Conservation (phyloP, 2,888 invertebrate species). For the Geophilus truncorum region DNA sequence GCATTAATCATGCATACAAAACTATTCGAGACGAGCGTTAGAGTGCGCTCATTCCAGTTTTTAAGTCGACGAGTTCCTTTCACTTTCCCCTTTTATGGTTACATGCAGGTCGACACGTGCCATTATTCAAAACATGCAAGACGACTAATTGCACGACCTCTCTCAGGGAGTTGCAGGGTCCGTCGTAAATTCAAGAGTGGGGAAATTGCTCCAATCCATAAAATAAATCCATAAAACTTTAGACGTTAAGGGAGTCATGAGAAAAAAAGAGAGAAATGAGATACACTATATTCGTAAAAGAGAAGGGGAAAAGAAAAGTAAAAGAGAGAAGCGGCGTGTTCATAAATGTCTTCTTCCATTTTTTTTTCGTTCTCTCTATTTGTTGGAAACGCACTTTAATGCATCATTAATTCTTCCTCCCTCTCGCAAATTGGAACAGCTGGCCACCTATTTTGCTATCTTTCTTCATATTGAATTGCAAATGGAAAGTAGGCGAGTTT, state of each 20-base stretch:
- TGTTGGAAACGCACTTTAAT: constrained; percentile 14
- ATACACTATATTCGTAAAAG: background rate
- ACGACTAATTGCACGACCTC: constrained; percentile 18
- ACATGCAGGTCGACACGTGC: constrained; percentile 11
- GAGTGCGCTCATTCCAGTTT: constrained; percentile 3
- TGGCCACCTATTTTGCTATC: constrained; percentile 22
- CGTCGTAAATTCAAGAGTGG: constrained; percentile 12
- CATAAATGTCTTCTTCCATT: background rate
- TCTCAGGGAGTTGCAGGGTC: constrained; percentile 24
- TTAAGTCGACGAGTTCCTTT: constrained; percentile 4
- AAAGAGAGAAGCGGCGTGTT: background rate
- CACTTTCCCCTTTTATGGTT: constrained; percentile 1
- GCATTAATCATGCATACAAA: background rate
- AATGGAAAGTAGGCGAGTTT: background rate
- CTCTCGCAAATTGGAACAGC: constrained; percentile 7
- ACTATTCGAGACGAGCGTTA: background rate
- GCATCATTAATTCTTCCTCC: constrained; percentile 11
- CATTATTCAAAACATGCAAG: constrained; percentile 27
- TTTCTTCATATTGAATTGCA: constrained; percentile 7
- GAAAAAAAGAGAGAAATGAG: background rate
- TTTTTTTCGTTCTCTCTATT: background rate
- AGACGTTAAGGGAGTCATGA: background rate
- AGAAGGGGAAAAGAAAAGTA: background rate
- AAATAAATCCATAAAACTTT: constrained; percentile 27
- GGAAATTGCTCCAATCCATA: constrained; percentile 22